Evolutionary conservation across 2,888 invertebrate species (phyloP), one percentile per base, ranked within the genome.

Genomic region (Zygogramma bicolorata): DNA sequence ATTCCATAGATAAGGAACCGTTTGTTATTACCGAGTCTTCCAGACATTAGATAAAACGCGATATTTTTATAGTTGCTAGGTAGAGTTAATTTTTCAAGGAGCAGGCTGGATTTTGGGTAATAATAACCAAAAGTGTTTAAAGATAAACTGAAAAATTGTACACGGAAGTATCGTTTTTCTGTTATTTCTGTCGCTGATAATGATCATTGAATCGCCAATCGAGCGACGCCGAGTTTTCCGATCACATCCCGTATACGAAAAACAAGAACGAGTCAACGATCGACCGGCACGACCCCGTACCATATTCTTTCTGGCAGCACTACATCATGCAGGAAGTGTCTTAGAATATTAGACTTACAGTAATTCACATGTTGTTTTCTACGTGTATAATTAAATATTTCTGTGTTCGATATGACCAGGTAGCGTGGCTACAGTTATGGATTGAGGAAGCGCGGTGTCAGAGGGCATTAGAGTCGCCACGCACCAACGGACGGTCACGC

Each of bases 381-480:
- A 53, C 25, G 78, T 77, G 77, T 80, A 80, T 84, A 83, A 84
- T 84, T 83, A 83, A 83, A 83, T 82, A 82, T 82, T 79, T 79
- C 78, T 77, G 73, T 73, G 80, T 81, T 73, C 78, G 80, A 83
- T 83, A 82, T 81, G 82, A 81, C 82, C 83, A 84, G 79, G 84
- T 85, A 84, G 84, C 84, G 84, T 84, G 80, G 84, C 81, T 82
- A 83, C 83, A 82, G 84, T 85, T 85, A 84, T 82, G 81, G 82
- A 82, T 83, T 78, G 79, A 82, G 80, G 81, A 82, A 82, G 82
- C 79, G 78, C 77, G 65, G 80, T 85, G 86, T 85, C 85, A 85
- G 79, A 84, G 86, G 85, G 84, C 85, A 85, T 77, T 79, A 78
- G 78, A 84, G 84, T 82, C 84, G 81, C 84, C 85, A 85, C 85